Base-by-base conservation (phyloP, 37 sponge, comb jelly and placozoan species). In the Dysidea cf. avara region DNA sequence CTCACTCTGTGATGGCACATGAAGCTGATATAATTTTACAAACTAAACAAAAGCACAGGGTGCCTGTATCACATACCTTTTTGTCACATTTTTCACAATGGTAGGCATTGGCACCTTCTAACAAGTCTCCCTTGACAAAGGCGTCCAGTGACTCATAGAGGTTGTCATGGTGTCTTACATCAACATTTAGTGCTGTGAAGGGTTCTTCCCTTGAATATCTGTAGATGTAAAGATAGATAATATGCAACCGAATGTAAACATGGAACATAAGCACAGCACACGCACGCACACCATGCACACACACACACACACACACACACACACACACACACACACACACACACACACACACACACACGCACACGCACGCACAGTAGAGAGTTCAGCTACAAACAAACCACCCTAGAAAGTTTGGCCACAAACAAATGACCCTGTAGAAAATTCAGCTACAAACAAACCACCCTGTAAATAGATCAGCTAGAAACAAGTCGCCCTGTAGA, bases 341-440 rank as follows among this genome's bases (percentile, higher is more conserved):
- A 97, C n/a, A n/a, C n/a, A n/a, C n/a, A n/a, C n/a, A n/a, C n/a
- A n/a, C n/a, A n/a, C n/a, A n/a, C n/a, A n/a, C n/a, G n/a, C n/a
- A n/a, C n/a, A n/a, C n/a, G n/a, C n/a, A n/a, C n/a, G n/a, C n/a
- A n/a, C n/a, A n/a, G n/a, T n/a, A n/a, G n/a, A n/a, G n/a, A n/a
- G n/a, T n/a, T n/a, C n/a, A n/a, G n/a, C n/a, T n/a, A n/a, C n/a
- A n/a, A n/a, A n/a, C n/a, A n/a, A n/a, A n/a, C n/a, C n/a, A 24
- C 79, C 95, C 60, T 94, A 90, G 77, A 95, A 97, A 28, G 94
- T 97, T 81, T 97, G 94, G 81, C 93, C 95, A 61, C 90, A 92
- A 39, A 95, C 98, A 84, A 94, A 97, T 97, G 3, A 97, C 98
- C n/a, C n/a, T n/a, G n/a, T n/a, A n/a, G n/a, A n/a, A n/a, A n/a